Percentiles rank a stretch among this genome's conserved stretches.
These are phyloP conservation scores for Lithobius niger DNA, from an alignment of 1,140 invertebrate species.

Conservation along the genomic window DNA sequence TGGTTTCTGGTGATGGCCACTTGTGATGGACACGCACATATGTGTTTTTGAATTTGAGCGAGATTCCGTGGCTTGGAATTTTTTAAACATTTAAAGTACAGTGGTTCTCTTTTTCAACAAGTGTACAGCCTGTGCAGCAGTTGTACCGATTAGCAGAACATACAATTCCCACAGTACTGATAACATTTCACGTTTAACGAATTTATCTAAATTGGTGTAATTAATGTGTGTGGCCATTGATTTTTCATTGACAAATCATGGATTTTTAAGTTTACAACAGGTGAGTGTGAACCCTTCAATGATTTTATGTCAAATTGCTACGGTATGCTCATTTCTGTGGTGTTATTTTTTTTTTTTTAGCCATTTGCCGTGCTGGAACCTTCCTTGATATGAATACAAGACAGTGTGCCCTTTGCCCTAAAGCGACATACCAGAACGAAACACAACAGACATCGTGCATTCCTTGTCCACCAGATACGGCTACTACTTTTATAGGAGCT, in stretches of 20 bases:
- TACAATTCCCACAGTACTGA: not conserved
- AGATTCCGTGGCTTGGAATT: too few species aligned
- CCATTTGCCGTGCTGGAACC: conserved; percentile 44
- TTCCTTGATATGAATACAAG: conserved; percentile 73
- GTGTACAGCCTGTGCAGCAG: too few species aligned
- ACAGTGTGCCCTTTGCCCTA: conserved; percentile 73
- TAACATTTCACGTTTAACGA: not conserved
- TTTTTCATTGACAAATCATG: too few species aligned
- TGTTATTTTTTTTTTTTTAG: conserved; percentile 20
- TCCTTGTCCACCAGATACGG: conserved; percentile 80
- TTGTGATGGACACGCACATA: too few species aligned
- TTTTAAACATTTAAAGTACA: too few species aligned
- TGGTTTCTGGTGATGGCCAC: too few species aligned
- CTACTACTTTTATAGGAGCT: conserved; percentile 64
- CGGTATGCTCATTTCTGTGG: not conserved
- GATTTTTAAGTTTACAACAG: too few species aligned
- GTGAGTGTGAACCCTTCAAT: too few species aligned
- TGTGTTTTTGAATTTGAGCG: too few species aligned
- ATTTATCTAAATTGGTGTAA: not conserved
- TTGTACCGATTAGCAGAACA: too few species aligned
- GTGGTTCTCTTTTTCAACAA: too few species aligned
- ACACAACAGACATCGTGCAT: conserved; percentile 76
- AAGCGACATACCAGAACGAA: conserved; percentile 84
- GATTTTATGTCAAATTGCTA: not conserved
- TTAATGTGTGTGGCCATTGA: conserved; percentile 11